phyloP scores from a whole-genome alignment of 2,888 invertebrate species.

The Elegia similella region DNA sequence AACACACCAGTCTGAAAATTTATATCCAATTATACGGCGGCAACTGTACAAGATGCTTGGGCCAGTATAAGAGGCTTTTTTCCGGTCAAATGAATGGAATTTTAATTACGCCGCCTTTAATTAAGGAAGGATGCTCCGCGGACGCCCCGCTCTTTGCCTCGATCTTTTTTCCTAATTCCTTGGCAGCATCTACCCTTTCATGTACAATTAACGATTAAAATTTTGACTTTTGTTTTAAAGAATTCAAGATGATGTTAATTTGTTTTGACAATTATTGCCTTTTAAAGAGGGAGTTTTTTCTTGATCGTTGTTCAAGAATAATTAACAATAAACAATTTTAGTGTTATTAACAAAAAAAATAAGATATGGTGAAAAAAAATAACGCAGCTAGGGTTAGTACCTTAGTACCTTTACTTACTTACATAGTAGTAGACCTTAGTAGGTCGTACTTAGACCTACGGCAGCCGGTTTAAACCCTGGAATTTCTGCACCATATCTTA shows the following conservation, averaged over 20 bases:
- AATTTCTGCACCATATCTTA: too few species aligned
- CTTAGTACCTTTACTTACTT: too few species aligned
- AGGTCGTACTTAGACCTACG: too few species aligned
- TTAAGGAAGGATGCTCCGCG: constrained; percentile 55
- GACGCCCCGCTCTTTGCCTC: background rate
- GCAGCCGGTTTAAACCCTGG: too few species aligned
- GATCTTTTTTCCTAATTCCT: constrained; percentile 11
- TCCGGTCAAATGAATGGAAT: constrained; percentile 69
- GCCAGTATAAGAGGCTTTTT: constrained; percentile 37
- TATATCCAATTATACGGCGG: background rate
- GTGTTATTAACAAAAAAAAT: too few species aligned
- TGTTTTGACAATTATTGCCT: constrained; percentile 3
- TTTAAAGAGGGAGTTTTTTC: background rate
- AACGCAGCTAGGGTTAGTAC: too few species aligned
- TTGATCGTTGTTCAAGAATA: background rate
- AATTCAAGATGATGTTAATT: background rate
- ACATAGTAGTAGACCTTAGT: too few species aligned
- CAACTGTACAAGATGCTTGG: background rate
- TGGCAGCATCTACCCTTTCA: constrained; percentile 1
- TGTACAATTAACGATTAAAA: constrained; percentile 14
- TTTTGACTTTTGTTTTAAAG: constrained; percentile 1
- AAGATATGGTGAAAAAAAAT: too few species aligned
- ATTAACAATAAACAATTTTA: too few species aligned
- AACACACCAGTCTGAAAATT: background rate
- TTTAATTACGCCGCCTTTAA: constrained; percentile 76